Conservation (phyloP, 2,113 vertebrate genomes). For the Salvelinus alpinus region DNA sequence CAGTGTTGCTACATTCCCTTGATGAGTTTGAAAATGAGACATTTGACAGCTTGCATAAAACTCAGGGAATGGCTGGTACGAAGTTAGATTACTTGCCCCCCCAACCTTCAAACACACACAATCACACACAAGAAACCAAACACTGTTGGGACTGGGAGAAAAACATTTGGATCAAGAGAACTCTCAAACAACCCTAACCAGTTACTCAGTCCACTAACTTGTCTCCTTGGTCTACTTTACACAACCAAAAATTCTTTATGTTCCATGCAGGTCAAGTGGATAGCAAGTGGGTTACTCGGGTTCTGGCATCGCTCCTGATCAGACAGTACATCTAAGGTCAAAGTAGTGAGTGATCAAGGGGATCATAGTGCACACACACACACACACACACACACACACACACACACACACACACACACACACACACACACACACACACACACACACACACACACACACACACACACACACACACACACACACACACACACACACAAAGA, state of each 20-base stretch:
- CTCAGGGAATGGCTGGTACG: conserved; percentile 26
- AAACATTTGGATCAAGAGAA: not conserved
- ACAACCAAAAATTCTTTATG: too few species aligned
- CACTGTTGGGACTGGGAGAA: not conserved
- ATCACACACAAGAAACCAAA: not conserved
- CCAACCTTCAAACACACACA: not conserved
- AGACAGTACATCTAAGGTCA: not conserved
- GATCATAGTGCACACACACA: not conserved
- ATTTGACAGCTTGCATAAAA: conserved; percentile 34
- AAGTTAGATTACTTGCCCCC: conserved; percentile 16
- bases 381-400: not conserved
- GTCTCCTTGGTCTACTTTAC: not conserved
- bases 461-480: too few species aligned
- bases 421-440: too few species aligned
- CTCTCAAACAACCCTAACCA: not conserved
- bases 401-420: too few species aligned
- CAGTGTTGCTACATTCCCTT: too few species aligned
- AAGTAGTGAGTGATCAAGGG: too few species aligned
- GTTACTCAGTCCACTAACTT: not conserved
- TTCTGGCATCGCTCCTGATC: too few species aligned
- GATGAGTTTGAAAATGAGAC: too few species aligned
- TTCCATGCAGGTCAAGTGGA: too few species aligned
- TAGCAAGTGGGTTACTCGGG: not conserved
- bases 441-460: too few species aligned
- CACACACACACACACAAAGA: too few species aligned